Evolutionary conservation across 2,113 vertebrate genomes (phyloP), one percentile per base, ranked within the genome.

Genomic region (Noturus placidus): DNA sequence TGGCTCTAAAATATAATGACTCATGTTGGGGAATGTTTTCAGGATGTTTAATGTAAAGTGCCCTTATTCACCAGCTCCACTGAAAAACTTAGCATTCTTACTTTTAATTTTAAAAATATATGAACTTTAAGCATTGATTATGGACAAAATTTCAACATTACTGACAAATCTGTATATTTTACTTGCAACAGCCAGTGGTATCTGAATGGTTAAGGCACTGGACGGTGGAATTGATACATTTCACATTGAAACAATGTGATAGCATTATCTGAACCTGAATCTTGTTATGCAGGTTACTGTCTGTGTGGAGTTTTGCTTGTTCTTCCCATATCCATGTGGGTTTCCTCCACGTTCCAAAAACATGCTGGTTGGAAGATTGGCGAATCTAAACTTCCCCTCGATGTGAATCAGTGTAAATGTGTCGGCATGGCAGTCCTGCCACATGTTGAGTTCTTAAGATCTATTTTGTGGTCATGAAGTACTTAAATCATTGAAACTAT

Each of bases 1-100:
- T 56, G 76, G 11, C 76, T 67, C 11, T 87, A 52, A 84, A 87
- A 50, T 72, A 84, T 84, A 52, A 72, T 42, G 57, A 65, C 67
- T 67, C 54, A 20, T 69, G 56, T 67, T 15, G 27, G n/a, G 50
- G 70, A 81, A 82, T 77, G 17, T 46, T 52, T 87, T 74, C 82
- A 85, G n/a, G 59, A 42, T 38, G 19, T 74, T 46, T 61, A 85
- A 56, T n/a, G 50, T 80, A 27, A 89, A 81, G 38, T 87, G 56
- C 42, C 10, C 83, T 35, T 20, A 82, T 56, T 61, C 52, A 33
- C 38, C 33, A 9, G 6, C 30, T 57, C 8, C 61, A 35, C 8
- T 35, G 30, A 22, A 54, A 33, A 6, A 19, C n/a, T 74, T 0
- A 1, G 27, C 50, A 54, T 78, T 35, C 52, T 19, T 33, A n/a